Evolutionary conservation across 2,113 vertebrate genomes (phyloP).

Genomic region (Dasypus novemcinctus): DNA sequence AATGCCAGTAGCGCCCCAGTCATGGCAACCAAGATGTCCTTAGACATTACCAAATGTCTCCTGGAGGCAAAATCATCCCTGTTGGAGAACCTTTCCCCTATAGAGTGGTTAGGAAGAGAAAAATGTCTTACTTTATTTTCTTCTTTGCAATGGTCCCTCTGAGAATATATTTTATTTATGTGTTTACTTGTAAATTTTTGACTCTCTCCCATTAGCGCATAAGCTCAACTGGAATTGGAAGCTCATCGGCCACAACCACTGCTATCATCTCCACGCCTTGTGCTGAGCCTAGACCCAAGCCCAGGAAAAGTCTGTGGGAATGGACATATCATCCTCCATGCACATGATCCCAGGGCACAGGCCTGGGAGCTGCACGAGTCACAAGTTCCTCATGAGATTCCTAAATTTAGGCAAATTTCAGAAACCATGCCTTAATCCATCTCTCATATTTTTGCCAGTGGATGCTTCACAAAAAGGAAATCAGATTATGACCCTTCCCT

Average conservation of each 20-base stretch:
- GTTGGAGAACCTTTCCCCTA: not conserved
- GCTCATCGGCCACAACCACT: not conserved
- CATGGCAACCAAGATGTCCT: not conserved
- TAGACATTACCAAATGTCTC: not conserved
- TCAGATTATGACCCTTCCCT: not conserved
- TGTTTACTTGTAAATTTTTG: not conserved
- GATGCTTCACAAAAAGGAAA: not conserved
- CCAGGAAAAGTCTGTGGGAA: not conserved
- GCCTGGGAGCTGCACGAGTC: too few species aligned
- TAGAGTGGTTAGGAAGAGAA: not conserved
- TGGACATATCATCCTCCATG: accelerated
- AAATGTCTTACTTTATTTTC: not conserved
- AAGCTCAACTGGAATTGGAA: not conserved
- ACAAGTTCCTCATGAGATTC: not conserved
- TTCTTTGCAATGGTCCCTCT: not conserved
- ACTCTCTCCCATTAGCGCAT: not conserved
- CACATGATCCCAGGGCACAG: not conserved
- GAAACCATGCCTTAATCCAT: not conserved
- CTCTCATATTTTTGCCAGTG: not conserved
- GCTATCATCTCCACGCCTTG: too few species aligned
- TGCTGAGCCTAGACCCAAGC: not conserved
- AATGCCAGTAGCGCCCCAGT: not conserved
- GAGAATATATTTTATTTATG: not conserved
- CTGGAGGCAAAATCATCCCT: not conserved
- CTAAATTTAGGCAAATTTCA: not conserved